Base-by-base conservation (phyloP, 1,140 invertebrate species). In the Nephila pilipes region DNA sequence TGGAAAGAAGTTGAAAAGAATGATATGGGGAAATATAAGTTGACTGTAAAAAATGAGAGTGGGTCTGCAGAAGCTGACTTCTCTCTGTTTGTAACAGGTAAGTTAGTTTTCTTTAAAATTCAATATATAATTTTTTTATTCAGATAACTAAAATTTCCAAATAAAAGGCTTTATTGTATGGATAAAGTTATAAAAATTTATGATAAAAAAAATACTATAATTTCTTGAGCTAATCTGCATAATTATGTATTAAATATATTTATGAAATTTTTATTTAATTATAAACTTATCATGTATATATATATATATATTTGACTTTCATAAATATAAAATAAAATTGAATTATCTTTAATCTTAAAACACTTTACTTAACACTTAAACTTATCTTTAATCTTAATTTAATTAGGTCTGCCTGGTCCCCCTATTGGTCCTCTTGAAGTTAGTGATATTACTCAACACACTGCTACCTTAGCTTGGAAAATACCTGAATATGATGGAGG, bases 401-500 rank as follows among this genome's bases (percentile, higher is more conserved):
- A 8, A 81, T 55, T 65, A 94, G 94, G 98, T 6, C 95, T 99
- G 14, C 99, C 99, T 5, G 98, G 98, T 95, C 97, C 98, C n/a
- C 99, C 99, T 12, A 97, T 97, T 95, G 99, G 98, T 80, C 99
- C 99, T 16, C 96, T 99, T 65, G 98, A 98, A 88, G 97, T 98
- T 0, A 97, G 97, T 0, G 97, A 99, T 94, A 98, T 99, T 90
- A 97, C 97, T 29, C 97, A 97, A 94, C 98, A 99, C 95, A 98
- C 98, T 4, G 99, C 98, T 95, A 97, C 97, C 0, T 95, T 99
- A 0, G 96, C 96, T 54, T 99, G 99, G 99, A 98, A 97, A 95
- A 97, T 98, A 93, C 99, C 99, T 0, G 97, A 97, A n/a, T 98
- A 98, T 95, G 98, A 99, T 95, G 99, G 99, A 65, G 99, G 99